Conservation (phyloP, 2,113 vertebrate species). For the Caranx ignobilis region DNA sequence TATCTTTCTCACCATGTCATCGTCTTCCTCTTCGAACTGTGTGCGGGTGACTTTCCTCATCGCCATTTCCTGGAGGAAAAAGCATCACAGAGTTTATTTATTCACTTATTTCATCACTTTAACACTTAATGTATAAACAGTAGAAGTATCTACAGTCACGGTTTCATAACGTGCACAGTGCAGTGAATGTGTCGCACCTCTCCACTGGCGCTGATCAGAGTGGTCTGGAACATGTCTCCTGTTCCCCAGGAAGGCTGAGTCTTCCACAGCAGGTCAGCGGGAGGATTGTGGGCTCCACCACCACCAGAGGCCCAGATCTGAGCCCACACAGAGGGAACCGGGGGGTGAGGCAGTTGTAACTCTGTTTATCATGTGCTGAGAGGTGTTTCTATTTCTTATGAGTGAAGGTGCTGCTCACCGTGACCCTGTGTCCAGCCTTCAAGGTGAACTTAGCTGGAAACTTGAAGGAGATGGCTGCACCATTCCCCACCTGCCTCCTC, state of each 20-base stretch:
- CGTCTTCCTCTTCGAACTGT: constrained; percentile 89
- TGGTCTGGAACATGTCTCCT: constrained; percentile 92
- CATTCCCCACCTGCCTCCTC: constrained; percentile 91
- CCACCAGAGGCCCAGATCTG: constrained; percentile 94
- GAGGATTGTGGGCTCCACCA: constrained; percentile 90
- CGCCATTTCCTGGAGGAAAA: constrained; percentile 90
- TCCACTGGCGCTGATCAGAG: constrained; percentile 89
- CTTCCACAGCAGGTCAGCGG: constrained; percentile 95
- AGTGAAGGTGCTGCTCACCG: constrained; percentile 82
- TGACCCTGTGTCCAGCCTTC: constrained; percentile 92
- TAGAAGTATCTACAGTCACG: too few relatives aligned
- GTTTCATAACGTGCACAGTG: background rate
- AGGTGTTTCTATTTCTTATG: rapidly evolving
- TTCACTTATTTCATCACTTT: background rate
- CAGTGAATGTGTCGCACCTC: constrained; percentile 82
- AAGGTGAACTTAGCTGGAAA: constrained; percentile 93
- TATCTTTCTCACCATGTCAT: constrained; percentile 78
- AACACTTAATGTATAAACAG: background rate
- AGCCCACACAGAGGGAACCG: background rate
- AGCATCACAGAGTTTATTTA: background rate
- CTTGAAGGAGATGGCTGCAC: constrained; percentile 87
- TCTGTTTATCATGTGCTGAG: background rate
- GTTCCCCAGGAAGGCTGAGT: constrained; percentile 92
- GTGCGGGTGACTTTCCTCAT: constrained; percentile 95
- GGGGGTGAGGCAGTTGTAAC: background rate